phyloP scores from a whole-genome alignment of 2,113 vertebrate genomes.

The Phaethornis superciliosus region DNA sequence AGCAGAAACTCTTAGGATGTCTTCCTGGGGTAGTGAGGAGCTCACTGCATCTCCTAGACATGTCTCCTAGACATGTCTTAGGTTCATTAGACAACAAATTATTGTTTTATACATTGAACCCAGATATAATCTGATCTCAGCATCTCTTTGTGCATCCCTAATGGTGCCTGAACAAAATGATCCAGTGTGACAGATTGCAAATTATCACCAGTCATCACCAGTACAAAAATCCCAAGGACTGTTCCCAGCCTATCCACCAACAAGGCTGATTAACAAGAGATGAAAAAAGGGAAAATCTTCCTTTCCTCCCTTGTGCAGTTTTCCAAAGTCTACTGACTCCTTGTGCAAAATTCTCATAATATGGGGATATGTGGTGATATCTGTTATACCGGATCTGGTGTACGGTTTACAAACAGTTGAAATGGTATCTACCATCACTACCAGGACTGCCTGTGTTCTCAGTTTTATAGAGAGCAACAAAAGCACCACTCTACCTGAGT shows the following conservation, averaged over 20 bases:
- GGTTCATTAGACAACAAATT: not conserved
- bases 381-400: not conserved
- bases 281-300: not conserved
- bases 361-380: not conserved
- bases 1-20: not conserved
- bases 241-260: not conserved
- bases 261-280: not conserved
- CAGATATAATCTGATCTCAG: not conserved
- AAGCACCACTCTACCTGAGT: not conserved
- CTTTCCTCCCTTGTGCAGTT: not conserved
- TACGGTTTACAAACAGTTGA: not conserved
- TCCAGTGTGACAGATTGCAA: not conserved
- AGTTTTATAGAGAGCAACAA: not conserved
- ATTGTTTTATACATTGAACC: not conserved
- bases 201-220: not conserved
- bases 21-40: not conserved
- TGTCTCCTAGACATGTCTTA: not conserved
- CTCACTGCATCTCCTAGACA: not conserved
- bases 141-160: not conserved
- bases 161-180: not conserved
- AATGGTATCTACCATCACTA: not conserved
- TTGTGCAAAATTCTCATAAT: not conserved
- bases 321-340: not conserved
- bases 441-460: not conserved
- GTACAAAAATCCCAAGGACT: not conserved